A percentile compares a stretch with the other conserved stretches of the same genome.
These are phyloP conservation scores for Drosophila kepulauana DNA, from an alignment of 1,140 invertebrate species.

Conservation along the genomic window DNA sequence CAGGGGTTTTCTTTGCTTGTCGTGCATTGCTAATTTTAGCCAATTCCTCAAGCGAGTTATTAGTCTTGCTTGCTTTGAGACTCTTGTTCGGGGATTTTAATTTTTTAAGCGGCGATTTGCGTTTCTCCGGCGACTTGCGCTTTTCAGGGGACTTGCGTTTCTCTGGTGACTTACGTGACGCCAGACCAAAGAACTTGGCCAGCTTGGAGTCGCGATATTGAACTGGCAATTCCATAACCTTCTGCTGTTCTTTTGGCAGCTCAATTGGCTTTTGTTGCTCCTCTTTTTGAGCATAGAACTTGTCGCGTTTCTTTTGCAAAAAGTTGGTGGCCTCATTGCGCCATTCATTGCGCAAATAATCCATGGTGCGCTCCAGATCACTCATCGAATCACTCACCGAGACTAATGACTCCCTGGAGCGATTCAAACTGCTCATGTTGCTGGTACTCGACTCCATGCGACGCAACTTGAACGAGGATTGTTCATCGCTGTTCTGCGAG, in stretches of 20 bases:
- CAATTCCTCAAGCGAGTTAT: constrained; percentile 67
- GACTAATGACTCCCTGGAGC: constrained; percentile 67
- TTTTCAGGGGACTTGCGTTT: constrained; percentile 59
- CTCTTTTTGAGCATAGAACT: constrained; percentile 69
- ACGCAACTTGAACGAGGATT: constrained; percentile 71
- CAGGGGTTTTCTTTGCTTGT: constrained; percentile 49
- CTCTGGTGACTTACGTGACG: constrained; percentile 61
- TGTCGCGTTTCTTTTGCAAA: constrained; percentile 76
- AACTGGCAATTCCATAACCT: constrained; percentile 46
- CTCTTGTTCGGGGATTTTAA: constrained; percentile 58
- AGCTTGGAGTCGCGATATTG: constrained; percentile 77
- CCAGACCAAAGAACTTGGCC: constrained; percentile 77
- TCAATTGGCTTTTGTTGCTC: constrained; percentile 50
- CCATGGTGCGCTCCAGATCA: constrained; percentile 81
- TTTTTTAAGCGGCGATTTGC: constrained; percentile 65
- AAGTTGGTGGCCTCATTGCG: constrained; percentile 81
- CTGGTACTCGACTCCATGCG: constrained; percentile 80
- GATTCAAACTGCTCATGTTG: constrained; percentile 74
- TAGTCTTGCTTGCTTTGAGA: constrained; percentile 46
- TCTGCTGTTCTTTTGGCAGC: constrained; percentile 20
- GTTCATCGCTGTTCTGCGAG: constrained; percentile 65
- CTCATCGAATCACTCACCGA: constrained; percentile 70
- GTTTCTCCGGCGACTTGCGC: constrained; percentile 67
- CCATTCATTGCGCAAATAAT: constrained; percentile 80
- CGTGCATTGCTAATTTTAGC: constrained; percentile 63